Conservation (phyloP, 2,888 invertebrate species). For the Polietes domitor region DNA sequence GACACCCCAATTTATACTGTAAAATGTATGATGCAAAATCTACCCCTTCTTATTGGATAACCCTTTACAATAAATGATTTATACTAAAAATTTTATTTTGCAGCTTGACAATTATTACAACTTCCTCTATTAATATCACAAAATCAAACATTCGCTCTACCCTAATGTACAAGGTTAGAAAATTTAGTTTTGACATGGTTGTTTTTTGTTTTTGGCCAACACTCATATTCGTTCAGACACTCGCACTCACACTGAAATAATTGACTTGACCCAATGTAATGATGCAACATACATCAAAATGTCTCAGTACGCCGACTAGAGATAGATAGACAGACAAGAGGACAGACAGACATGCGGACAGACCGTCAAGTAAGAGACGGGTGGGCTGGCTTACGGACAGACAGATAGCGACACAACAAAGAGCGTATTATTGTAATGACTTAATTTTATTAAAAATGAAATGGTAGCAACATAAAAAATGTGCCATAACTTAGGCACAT, state of each 20-base stretch:
- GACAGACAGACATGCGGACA: background rate
- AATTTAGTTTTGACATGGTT: background rate
- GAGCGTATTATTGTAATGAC: constrained; percentile 77
- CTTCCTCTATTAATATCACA: too few relatives aligned
- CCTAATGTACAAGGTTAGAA: background rate
- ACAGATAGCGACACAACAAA: constrained; percentile 4
- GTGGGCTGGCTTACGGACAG: too few relatives aligned
- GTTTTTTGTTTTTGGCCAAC: constrained; percentile 1
- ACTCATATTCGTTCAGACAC: background rate
- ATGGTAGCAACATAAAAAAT: constrained; percentile 39
- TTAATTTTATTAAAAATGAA: constrained; percentile 73
- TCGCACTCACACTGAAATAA: constrained; percentile 20
- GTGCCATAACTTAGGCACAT: constrained; percentile 61
- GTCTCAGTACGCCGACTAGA: constrained; percentile 8
- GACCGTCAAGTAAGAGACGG: too few relatives aligned
- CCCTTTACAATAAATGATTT: too few relatives aligned
- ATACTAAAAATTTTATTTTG: too few relatives aligned
- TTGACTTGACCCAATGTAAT: constrained; percentile 57
- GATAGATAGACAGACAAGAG: constrained; percentile 23
- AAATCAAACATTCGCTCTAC: background rate
- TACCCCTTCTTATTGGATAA: too few relatives aligned
- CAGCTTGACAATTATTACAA: too few relatives aligned
- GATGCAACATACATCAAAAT: constrained; percentile 64
- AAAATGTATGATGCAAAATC: too few relatives aligned
- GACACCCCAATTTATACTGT: too few relatives aligned